Evolutionary conservation across 2,797 vertebrate genomes (phyloP).

Genomic region (Brotogeris chrysoptera): DNA sequence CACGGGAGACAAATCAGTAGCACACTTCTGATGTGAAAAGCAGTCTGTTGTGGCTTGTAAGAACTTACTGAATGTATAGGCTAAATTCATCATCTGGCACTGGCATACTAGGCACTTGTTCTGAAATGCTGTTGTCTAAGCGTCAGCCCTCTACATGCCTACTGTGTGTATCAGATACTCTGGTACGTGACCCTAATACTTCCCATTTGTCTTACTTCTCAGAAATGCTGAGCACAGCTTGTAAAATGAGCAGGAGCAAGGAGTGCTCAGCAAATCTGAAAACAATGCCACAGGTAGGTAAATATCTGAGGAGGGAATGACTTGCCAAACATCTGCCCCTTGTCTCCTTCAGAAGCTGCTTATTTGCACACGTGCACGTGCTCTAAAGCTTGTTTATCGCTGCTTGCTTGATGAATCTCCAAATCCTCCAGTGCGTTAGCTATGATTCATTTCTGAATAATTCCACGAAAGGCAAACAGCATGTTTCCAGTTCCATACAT

Average conservation of each 20-base stretch:
- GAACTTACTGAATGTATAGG: background rate
- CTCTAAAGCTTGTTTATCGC: constrained; percentile 15
- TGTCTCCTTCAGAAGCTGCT: background rate
- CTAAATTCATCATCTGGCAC: background rate
- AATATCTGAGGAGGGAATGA: background rate
- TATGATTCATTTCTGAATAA: constrained; percentile 42
- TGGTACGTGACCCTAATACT: background rate
- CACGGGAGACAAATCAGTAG: background rate
- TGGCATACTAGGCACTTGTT: background rate
- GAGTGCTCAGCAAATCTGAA: background rate
- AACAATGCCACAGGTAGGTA: constrained; percentile 11
- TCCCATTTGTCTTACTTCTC: background rate
- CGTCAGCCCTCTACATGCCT: background rate
- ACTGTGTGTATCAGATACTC: background rate
- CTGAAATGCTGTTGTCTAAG: background rate
- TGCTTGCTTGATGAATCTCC: background rate
- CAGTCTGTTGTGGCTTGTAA: background rate
- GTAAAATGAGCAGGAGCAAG: background rate
- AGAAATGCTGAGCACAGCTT: background rate
- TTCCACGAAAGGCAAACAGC: constrained; percentile 30
- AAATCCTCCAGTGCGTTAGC: background rate
- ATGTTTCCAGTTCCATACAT: background rate
- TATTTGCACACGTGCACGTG: background rate
- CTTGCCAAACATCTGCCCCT: background rate
- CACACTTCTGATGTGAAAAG: background rate